Conservation (phyloP, 1,140 invertebrate species). For the Lasioglossum baleicum region DNA sequence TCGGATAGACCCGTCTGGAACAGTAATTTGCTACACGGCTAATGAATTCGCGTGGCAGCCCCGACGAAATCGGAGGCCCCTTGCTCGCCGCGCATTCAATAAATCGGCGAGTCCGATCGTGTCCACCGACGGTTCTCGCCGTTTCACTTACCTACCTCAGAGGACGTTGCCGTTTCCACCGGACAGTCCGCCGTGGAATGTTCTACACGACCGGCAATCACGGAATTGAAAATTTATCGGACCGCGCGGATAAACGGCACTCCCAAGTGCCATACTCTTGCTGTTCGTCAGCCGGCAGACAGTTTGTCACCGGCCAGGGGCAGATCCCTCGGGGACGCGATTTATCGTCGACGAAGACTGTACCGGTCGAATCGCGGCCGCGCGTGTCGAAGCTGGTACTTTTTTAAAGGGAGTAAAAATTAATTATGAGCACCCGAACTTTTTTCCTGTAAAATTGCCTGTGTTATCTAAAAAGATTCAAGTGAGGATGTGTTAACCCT, state of each 20-base stretch:
- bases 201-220: constrained; percentile 22
- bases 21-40: constrained; percentile 25
- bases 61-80: not conserved
- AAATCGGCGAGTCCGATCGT: constrained; percentile 33
- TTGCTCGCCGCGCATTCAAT: not conserved
- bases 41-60: constrained; percentile 34
- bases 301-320: not conserved
- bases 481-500: too few relatives aligned
- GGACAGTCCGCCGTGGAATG: not conserved
- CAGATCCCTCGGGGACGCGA: not conserved
- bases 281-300: not conserved
- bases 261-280: not conserved
- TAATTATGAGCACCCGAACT: too few relatives aligned
- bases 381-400: too few relatives aligned
- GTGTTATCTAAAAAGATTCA: too few relatives aligned
- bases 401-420: too few relatives aligned
- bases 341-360: not conserved
- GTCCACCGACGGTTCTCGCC: not conserved
- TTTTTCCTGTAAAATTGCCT: too few relatives aligned
- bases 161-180: constrained; percentile 5
- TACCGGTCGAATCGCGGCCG: too few relatives aligned
- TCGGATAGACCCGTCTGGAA: not conserved
- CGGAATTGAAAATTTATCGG: constrained; percentile 32
- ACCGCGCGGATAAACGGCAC: not conserved
- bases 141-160: not conserved